Evolutionary conservation across 92 coral and sea anemone species (phyloP), one percentile per base, ranked within the genome.

Genomic region (Virgularia gustaviana): DNA sequence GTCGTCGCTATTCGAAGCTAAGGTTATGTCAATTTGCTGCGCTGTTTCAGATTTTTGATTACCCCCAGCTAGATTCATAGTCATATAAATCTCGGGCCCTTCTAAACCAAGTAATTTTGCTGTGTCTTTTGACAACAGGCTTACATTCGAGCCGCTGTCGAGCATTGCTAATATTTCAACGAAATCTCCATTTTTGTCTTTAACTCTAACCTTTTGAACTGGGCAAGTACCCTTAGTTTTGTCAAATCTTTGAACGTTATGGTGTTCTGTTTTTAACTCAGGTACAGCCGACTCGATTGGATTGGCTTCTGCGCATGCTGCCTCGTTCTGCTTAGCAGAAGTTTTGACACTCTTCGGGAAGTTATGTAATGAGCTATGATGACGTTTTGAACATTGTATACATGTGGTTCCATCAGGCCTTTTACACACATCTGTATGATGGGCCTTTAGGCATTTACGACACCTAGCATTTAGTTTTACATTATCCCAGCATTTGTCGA

Each of bases 21-120:
- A 53, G 1, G 68, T 75, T 9, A 79, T 33, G 8, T 78, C 58
- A 30, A 83, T 9, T 0, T 54, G 51, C 38, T 77, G 81, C 5
- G 87, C 72, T 32, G 20, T 71, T 45, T 82, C 87, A 1, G 57
- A 49, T 23, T 24, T 83, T 55, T 58, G 66, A 29, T 70, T 33
- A 2, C 82, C 82, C 11, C 79, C 81, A 32, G 81, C 82, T 35
- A 76, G 55, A 32, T 76, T 82, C 79, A 82, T 70, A 4, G 79
- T 82, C 3, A 82, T 51, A 4, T 77, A 73, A 1, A 66, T 47
- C 30, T 82, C 42, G 19, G 57, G 44, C 31, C 86, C 86, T 6
- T 37, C 11, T 27, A 77, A 30, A n/a, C 79, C 75, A 15, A 83
- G 87, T 10, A 62, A 36, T 73, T 42, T 49, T 0, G 38, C 56